A percentile compares a stretch with the other conserved stretches of the same genome.
These are phyloP conservation scores for Melanchra persicariae DNA, from an alignment of 2,888 invertebrate genomes.

Conservation along the genomic window DNA sequence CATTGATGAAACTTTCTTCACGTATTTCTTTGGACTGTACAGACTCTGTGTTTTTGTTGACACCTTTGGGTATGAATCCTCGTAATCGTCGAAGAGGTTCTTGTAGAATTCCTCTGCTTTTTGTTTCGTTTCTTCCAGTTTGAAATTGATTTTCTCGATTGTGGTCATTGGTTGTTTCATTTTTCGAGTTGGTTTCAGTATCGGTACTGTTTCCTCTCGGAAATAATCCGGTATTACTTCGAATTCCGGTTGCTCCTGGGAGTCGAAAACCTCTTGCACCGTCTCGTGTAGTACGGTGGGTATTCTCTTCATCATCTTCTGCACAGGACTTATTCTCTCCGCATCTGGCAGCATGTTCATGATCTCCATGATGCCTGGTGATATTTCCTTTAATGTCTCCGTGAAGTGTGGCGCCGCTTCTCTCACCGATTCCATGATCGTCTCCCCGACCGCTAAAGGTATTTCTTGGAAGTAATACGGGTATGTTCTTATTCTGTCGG, in stretches of 20 bases:
- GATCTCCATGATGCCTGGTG: constrained; percentile 87
- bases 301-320: constrained; percentile 83
- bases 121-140: constrained; percentile 82
- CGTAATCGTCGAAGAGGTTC: constrained; percentile 83
- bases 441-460: constrained; percentile 86
- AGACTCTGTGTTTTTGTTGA: constrained; percentile 73
- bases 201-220: constrained; percentile 65
- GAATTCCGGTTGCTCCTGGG: constrained; percentile 73
- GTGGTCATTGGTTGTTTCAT: constrained; percentile 70
- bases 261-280: constrained; percentile 82
- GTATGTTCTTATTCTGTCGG: constrained; percentile 87
- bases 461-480: constrained; percentile 89
- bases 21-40: constrained; percentile 77
- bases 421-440: constrained; percentile 86
- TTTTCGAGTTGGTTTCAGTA: constrained; percentile 63
- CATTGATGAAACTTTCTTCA: constrained; percentile 80
- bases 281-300: constrained; percentile 86
- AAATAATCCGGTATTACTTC: constrained; percentile 73
- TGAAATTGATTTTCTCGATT: constrained; percentile 78
- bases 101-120: constrained; percentile 83
- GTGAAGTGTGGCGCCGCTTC: constrained; percentile 88
- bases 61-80: constrained; percentile 77
- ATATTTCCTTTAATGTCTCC: constrained; percentile 85
- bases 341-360: constrained; percentile 84
- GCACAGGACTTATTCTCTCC: constrained; percentile 78